phyloP scores from a whole-genome alignment of 1,140 invertebrate species.

The Cyclargus thomasi region DNA sequence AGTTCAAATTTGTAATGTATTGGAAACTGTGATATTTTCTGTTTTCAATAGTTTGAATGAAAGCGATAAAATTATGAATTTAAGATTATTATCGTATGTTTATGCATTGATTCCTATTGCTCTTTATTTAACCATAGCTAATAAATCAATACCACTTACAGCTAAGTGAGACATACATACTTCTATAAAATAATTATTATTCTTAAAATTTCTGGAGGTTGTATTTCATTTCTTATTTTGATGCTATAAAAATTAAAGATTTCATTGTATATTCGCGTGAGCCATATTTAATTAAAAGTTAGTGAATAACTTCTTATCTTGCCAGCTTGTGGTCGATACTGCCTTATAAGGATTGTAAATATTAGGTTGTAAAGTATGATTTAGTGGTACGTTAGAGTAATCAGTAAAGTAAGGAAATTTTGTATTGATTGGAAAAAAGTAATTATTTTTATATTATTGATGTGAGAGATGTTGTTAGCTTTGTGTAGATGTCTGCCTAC shows the following conservation, averaged over 20 bases:
- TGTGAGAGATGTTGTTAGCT: conserved; percentile 27
- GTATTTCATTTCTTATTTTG: not conserved
- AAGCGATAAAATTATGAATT: conserved; percentile 22
- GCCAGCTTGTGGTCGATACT: conserved; percentile 70
- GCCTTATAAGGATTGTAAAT: conserved; percentile 67
- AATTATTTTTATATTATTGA: conserved; percentile 17
- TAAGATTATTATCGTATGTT: conserved; percentile 13
- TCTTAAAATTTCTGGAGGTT: not conserved
- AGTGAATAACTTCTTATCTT: conserved; percentile 63
- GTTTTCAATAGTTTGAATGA: conserved; percentile 59
- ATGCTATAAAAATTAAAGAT: not conserved
- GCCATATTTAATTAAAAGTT: conserved; percentile 70
- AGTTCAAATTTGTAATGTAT: conserved; percentile 40
- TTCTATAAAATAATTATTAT: not conserved
- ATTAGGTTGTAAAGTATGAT: conserved; percentile 41
- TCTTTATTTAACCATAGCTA: conserved; percentile 5
- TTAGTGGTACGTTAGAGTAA: conserved; percentile 25
- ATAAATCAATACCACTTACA: conserved; percentile 4
- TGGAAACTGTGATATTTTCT: conserved; percentile 73
- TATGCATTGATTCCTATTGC: conserved; percentile 1
- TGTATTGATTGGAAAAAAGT: conserved; percentile 3
- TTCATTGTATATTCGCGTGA: conserved; percentile 33
- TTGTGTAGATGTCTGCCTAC: conserved; percentile 65
- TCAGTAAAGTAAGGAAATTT: conserved; percentile 17
- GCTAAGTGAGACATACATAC: not conserved